Evolutionary conservation across 2,888 invertebrate genomes (phyloP).

Genomic region (Hyposoter dolosus): DNA sequence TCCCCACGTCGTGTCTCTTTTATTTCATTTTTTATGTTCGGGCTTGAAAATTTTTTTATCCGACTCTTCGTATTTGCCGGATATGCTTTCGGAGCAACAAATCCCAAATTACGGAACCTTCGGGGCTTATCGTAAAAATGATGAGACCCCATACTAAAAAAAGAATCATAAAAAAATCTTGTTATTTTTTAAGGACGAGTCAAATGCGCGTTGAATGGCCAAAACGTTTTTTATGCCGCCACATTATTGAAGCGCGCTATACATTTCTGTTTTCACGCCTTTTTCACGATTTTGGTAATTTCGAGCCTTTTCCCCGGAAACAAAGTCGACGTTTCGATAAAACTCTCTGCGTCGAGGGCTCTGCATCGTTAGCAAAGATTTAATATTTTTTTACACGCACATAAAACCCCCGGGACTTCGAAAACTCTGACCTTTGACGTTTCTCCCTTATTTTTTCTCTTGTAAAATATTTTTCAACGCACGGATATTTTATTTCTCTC

Average conservation of each 20-base stretch:
- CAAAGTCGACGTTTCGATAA: neutral
- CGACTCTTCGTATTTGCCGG: neutral
- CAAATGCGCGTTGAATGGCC: constrained; percentile 1
- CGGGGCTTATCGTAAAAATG: neutral
- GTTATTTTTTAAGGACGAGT: constrained; percentile 37
- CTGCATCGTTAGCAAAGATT: constrained; percentile 52
- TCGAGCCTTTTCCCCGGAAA: constrained; percentile 2
- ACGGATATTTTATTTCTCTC: constrained; percentile 40
- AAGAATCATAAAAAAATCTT: neutral
- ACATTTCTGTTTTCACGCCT: neutral
- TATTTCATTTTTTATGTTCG: no score
- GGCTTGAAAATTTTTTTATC: neutral
- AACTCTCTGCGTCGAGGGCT: neutral
- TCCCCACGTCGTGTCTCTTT: no score
- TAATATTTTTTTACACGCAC: constrained; percentile 41
- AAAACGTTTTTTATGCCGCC: constrained; percentile 30
- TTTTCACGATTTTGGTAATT: neutral
- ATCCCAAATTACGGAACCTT: neutral
- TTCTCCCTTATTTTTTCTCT: constrained; percentile 33
- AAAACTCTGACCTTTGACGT: constrained; percentile 37
- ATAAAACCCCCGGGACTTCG: constrained; percentile 27
- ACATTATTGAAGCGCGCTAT: neutral
- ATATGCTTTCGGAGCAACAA: neutral
- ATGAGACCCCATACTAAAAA: neutral
- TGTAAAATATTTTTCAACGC: constrained; percentile 35